Evolutionary conservation across 2,888 invertebrate species (phyloP), one percentile per base, ranked within the genome.

Genomic region (Myathropa florea): DNA sequence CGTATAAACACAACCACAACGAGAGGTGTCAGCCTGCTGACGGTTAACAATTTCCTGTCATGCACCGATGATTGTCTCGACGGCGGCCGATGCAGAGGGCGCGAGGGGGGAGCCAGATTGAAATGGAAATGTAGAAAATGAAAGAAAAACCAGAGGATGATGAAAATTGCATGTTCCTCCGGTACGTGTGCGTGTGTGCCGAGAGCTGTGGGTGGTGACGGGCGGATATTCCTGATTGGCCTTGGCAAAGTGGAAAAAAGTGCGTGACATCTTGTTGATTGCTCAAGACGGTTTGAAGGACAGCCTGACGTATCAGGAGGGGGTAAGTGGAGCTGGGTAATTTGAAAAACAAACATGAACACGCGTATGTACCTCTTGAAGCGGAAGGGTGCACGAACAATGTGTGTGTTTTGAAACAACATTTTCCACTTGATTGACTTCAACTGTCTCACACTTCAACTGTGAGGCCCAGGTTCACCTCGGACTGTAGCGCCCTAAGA

Each of bases 21-120:
- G 70, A 75, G 60, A 76, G 70, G 70, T 79, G 83, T 83, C 83
- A 78, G 73, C 75, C 71, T 80, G 83, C 79, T 60, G 36, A 61
- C 65, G 36, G 67, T 67, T 61, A 21, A 67, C 55, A 46, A 64
- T 65, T 59, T 24, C 23, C 57, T 24, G 65, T 59, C 21, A 61
- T 78, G 30, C 46, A 46, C 46, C 46, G 46, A 46, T 46, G 46
- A 46, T 46, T 46, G 46, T 7, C 46, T 3, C 18, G 46, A 18
- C 18, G 30, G 18, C n/a, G n/a, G n/a, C n/a, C n/a, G n/a, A n/a
- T 18, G 18, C n/a, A n/a, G 24, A 12, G 23, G 10, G 57, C 26
- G 24, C 21, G 4, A 3, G 46, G 28, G 33, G 33, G 46, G 59
- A 24, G 39, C 57, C 6, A 4, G 55, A 26, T 6, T 18, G 28